These are phyloP conservation scores for Speoplatyrhinus poulsoni DNA, from an alignment of 2,113 vertebrate genomes.

Conservation along the genomic window DNA sequence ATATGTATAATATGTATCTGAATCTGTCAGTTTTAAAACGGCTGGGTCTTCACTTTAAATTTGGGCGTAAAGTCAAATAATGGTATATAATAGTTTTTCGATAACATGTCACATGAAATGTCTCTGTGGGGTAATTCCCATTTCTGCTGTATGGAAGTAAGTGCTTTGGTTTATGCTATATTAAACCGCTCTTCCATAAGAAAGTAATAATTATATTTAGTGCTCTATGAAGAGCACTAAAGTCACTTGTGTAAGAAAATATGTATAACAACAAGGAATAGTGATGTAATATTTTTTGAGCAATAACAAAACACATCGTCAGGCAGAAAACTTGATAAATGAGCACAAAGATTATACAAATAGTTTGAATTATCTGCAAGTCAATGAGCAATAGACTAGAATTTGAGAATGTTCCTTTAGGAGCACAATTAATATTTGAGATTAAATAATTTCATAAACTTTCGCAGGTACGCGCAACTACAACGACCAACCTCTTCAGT, in stretches of 20 bases:
- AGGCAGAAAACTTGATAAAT: not conserved
- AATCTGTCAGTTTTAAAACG: too few species aligned
- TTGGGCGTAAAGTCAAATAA: too few species aligned
- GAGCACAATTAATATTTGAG: slow-evolving; percentile 1
- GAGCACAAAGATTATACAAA: not conserved
- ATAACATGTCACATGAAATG: not conserved
- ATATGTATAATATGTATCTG: too few species aligned
- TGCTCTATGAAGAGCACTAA: slow-evolving; percentile 49
- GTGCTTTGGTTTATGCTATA: slow-evolving; percentile 44
- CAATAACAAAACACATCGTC: not conserved
- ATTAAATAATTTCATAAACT: not conserved
- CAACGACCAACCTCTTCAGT: not conserved
- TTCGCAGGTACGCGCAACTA: not conserved
- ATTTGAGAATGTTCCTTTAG: not conserved
- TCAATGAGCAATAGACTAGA: too few species aligned
- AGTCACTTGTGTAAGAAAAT: slow-evolving; percentile 37
- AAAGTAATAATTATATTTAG: slow-evolving; percentile 56
- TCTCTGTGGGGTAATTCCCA: slow-evolving; percentile 17
- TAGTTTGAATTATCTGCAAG: not conserved
- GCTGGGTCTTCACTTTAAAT: too few species aligned
- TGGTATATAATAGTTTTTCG: too few species aligned
- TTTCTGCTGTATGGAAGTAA: slow-evolving; percentile 46
- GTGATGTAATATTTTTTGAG: not conserved
- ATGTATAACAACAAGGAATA: slow-evolving; percentile 49
- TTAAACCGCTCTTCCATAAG: slow-evolving; percentile 40